Evolutionary conservation across 2,113 vertebrate genomes (phyloP).

Genomic region (Caretta caretta): DNA sequence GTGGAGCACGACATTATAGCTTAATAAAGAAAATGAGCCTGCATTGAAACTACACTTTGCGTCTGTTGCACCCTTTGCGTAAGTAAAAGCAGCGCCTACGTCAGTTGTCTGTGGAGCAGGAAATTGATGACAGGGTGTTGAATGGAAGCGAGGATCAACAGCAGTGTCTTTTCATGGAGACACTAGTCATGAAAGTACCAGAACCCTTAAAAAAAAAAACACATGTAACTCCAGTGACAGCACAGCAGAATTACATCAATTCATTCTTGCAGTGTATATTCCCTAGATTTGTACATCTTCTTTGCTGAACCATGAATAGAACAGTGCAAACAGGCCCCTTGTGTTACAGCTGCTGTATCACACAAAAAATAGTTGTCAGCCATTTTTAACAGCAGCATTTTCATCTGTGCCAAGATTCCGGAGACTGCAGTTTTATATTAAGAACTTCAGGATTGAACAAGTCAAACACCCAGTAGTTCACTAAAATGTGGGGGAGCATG

Average conservation of each 20-base stretch:
- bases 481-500: not conserved
- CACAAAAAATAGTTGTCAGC: not conserved
- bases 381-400: constrained; percentile 53
- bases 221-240: not conserved
- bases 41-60: not conserved
- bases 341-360: not conserved
- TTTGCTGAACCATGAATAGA: constrained; percentile 24
- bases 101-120: not conserved
- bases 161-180: not conserved
- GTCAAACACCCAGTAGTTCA: not conserved
- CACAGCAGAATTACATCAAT: not conserved
- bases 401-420: constrained; percentile 23
- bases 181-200: not conserved
- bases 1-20: not conserved
- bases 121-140: not conserved
- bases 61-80: not conserved
- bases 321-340: not conserved
- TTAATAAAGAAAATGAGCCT: not conserved
- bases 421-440: not conserved
- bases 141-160: not conserved
- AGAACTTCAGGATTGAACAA: constrained; percentile 31
- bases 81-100: not conserved
- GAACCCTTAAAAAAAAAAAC: not conserved
- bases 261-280: not conserved
- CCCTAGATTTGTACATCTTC: constrained; percentile 13